A percentile compares a stretch with the other conserved stretches of the same genome.
These are phyloP conservation scores for Sakesphorus luctuosus DNA, from an alignment of 2,113 vertebrate genomes.

Conservation along the genomic window DNA sequence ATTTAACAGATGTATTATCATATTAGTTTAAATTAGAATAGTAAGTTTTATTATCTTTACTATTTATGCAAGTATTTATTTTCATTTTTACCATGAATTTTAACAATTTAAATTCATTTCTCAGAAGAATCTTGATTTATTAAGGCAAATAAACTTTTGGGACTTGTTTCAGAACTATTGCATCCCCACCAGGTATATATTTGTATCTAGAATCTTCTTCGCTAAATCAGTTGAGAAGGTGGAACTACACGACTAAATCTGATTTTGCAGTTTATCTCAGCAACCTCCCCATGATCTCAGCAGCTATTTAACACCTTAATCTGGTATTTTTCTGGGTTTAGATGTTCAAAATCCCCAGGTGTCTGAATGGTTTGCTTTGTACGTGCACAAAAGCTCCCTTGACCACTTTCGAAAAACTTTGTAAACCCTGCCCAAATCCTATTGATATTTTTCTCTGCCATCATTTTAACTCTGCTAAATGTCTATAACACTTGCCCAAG, in stretches of 20 bases:
- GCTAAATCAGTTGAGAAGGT: neutral
- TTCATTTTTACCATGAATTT: neutral
- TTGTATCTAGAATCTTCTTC: neutral
- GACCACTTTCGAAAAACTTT: neutral
- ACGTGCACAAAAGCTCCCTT: accelerated
- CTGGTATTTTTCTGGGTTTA: neutral
- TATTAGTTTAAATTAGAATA: neutral
- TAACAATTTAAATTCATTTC: neutral
- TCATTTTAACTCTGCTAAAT: neutral
- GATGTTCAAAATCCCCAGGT: neutral
- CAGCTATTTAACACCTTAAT: neutral
- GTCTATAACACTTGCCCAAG: neutral
- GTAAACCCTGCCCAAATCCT: neutral
- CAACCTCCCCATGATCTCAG: neutral
- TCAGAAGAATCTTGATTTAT: neutral
- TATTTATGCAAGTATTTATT: neutral
- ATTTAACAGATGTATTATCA: neutral
- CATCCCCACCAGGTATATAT: neutral
- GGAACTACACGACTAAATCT: neutral
- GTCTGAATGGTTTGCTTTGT: neutral
- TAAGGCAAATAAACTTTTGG: neutral
- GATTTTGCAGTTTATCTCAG: neutral
- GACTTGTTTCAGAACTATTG: neutral
- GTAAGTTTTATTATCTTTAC: neutral
- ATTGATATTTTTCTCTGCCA: neutral